Conservation (phyloP, 2,113 vertebrate genomes). For the Vicugna pacos region DNA sequence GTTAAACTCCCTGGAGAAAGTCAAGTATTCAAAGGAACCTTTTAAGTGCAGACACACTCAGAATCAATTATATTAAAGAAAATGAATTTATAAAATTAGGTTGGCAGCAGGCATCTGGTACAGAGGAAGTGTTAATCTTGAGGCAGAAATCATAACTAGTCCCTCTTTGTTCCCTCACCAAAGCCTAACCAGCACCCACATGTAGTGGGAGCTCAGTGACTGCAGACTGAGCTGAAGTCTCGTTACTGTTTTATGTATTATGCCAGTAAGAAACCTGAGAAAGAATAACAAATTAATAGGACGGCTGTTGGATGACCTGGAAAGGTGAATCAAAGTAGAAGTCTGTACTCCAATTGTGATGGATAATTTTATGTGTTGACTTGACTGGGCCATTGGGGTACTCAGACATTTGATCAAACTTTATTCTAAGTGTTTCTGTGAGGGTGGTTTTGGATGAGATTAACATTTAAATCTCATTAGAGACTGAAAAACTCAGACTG, state of each 20-base stretch:
- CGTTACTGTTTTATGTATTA: neutral
- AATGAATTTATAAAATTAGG: constrained; percentile 48
- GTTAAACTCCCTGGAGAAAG: neutral
- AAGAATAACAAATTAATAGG: neutral
- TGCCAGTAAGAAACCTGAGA: neutral
- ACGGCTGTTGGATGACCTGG: neutral
- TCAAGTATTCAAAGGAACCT: constrained; percentile 17
- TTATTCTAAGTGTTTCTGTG: neutral
- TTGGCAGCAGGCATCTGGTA: neutral
- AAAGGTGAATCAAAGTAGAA: neutral
- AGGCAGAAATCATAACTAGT: neutral
- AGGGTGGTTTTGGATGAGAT: neutral
- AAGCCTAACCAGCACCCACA: neutral
- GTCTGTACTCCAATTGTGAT: neutral
- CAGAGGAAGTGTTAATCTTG: neutral
- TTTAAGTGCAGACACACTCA: neutral
- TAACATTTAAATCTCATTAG: neutral
- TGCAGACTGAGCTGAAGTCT: neutral
- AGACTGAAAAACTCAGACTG: neutral
- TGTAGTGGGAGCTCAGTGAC: neutral
- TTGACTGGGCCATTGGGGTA: neutral
- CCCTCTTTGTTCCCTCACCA: neutral
- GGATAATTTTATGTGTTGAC: neutral
- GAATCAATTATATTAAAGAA: neutral
- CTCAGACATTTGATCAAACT: neutral